phyloP scores from a whole-genome alignment of 2,113 vertebrate genomes.

The Dipodomys merriami region DNA sequence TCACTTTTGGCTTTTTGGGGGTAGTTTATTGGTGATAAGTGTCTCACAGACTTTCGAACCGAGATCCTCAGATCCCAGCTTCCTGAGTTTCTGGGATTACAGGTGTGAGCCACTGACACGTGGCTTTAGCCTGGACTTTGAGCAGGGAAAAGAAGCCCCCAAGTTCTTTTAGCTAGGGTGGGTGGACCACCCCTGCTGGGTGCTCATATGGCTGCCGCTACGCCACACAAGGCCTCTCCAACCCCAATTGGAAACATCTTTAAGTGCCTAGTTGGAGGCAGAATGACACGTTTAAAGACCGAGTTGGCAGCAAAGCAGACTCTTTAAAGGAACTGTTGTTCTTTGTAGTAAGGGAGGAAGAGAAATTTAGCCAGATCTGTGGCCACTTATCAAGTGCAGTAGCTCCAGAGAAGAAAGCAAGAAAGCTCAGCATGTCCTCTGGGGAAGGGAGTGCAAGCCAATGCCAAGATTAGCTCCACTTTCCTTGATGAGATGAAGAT shows the following conservation, averaged over 20 bases:
- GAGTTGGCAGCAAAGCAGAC: conserved; percentile 11
- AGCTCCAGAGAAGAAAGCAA: background rate
- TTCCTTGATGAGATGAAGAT: background rate
- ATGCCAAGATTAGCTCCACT: background rate
- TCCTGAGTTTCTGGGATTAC: too few relatives aligned
- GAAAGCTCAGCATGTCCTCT: background rate
- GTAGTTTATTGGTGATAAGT: too few relatives aligned
- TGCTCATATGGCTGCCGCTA: background rate
- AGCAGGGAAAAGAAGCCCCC: background rate
- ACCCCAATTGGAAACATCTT: background rate
- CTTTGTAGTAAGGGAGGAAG: background rate
- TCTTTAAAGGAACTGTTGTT: conserved; percentile 28
- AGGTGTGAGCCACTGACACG: too few relatives aligned
- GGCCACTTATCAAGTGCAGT: conserved; percentile 3
- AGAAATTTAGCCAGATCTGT: conserved; percentile 5
- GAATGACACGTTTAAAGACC: conserved; percentile 57
- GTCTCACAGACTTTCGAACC: too few relatives aligned
- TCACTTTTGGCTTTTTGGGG: too few relatives aligned
- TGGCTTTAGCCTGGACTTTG: background rate
- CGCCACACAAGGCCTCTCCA: background rate
- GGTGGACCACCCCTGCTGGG: background rate
- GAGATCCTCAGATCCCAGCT: too few relatives aligned
- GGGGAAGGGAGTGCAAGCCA: background rate
- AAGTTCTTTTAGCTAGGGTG: rapidly evolving
- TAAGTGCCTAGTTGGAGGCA: conserved; percentile 21